phyloP scores from a whole-genome alignment of 2,113 vertebrate species.

The Typhlomys cinereus region DNA sequence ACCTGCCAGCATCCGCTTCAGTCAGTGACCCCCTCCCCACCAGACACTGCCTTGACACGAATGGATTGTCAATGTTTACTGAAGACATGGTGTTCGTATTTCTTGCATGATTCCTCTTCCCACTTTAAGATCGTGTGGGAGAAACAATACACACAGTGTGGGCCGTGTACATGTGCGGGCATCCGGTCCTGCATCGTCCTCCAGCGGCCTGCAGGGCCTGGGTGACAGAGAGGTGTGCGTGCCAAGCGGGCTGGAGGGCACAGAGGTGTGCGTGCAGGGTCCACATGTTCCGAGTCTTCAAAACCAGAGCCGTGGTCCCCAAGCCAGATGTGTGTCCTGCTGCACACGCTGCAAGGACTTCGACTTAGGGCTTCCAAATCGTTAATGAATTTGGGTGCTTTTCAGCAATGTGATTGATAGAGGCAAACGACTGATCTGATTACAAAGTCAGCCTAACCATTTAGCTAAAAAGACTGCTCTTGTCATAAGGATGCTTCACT shows the following conservation, averaged over 20 bases:
- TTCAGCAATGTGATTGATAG: rapidly evolving
- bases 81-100: not conserved
- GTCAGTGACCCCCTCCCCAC: not conserved
- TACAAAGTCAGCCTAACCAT: not conserved
- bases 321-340: not conserved
- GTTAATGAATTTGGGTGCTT: not conserved
- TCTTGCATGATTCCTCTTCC: not conserved
- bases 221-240: too few relatives aligned
- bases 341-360: rapidly evolving
- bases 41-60: not conserved
- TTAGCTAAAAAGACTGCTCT: not conserved
- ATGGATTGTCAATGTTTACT: too few relatives aligned
- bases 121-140: not conserved
- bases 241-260: not conserved
- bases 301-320: not conserved
- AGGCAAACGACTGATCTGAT: rapidly evolving
- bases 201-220: too few relatives aligned
- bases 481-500: not conserved
- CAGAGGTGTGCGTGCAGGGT: not conserved
- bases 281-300: not conserved
- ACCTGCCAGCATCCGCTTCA: not conserved
- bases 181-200: too few relatives aligned
- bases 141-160: not conserved
- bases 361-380: not conserved
- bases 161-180: not conserved